Percentiles rank a stretch among this genome's conserved stretches.
Evolutionary conservation across 2,888 invertebrate genomes (phyloP).

Genomic region (Oligia fasciuncula): DNA sequence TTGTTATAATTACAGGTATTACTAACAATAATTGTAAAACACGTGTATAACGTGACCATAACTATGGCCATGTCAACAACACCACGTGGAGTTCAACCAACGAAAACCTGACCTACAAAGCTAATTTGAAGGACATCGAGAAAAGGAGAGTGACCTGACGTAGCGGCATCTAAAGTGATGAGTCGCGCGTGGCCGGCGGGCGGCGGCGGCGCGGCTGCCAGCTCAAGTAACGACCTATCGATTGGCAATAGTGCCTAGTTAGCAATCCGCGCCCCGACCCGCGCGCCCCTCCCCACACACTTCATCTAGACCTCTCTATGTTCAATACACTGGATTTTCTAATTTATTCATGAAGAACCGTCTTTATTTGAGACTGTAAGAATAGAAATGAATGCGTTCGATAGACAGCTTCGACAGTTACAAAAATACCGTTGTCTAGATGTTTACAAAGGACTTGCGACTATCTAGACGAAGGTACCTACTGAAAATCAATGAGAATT

Average conservation of each 20-base stretch:
- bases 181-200: slow-evolving; percentile 86
- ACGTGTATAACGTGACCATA: slow-evolving; percentile 53
- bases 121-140: slow-evolving; percentile 90
- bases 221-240: slow-evolving; percentile 89
- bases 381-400: slow-evolving; percentile 42
- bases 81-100: slow-evolving; percentile 86
- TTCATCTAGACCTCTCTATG: slow-evolving; percentile 71
- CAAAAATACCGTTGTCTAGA: slow-evolving; percentile 24
- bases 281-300: slow-evolving; percentile 66
- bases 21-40: background rate
- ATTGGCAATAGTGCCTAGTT: slow-evolving; percentile 90
- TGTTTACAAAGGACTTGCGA: slow-evolving; percentile 17
- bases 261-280: slow-evolving; percentile 79
- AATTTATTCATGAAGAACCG: slow-evolving; percentile 73
- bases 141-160: slow-evolving; percentile 91
- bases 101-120: slow-evolving; percentile 90
- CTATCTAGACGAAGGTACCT: background rate
- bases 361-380: slow-evolving; percentile 56
- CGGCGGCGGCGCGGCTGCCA: slow-evolving; percentile 75
- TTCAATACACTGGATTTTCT: slow-evolving; percentile 67
- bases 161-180: slow-evolving; percentile 89
- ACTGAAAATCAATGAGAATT: background rate
- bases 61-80: slow-evolving; percentile 82
- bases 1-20: background rate
- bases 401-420: slow-evolving; percentile 7